A percentile compares a stretch with the other conserved stretches of the same genome.
phyloP scores from a whole-genome alignment of 37 sponge, comb jelly and placozoan genomes.

The Dysidea cf. avara region DNA sequence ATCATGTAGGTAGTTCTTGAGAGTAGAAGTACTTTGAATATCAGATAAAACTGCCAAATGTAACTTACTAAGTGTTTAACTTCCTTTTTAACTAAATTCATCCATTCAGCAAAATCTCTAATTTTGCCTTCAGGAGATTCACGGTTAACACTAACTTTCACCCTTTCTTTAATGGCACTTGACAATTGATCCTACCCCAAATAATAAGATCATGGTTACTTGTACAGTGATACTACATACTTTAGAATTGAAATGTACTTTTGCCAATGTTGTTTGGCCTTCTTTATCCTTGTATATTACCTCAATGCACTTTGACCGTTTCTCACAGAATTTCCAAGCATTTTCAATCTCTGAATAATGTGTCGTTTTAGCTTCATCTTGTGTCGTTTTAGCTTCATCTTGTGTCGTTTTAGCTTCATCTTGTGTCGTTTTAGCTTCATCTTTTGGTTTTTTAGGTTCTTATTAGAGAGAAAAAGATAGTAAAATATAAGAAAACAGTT shows the following conservation, averaged over 20 bases:
- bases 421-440: too few relatives aligned
- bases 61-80: neutral
- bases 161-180: too few relatives aligned
- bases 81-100: constrained; percentile 17
- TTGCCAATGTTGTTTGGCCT: constrained; percentile 25
- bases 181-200: too few relatives aligned
- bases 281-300: constrained; percentile 47
- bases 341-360: neutral
- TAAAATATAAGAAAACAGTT: too few relatives aligned
- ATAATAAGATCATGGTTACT: neutral
- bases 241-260: constrained; percentile 51
- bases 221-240: too few relatives aligned
- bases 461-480: too few relatives aligned
- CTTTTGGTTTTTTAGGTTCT: too few relatives aligned
- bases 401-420: too few relatives aligned
- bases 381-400: too few relatives aligned
- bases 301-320: constrained; percentile 48
- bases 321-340: constrained; percentile 50
- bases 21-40: constrained; percentile 8
- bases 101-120: constrained; percentile 54
- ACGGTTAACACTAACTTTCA: constrained; percentile 13
- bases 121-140: constrained; percentile 37
- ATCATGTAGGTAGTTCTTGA: constrained; percentile 15
- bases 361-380: too few relatives aligned
- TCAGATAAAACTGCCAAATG: constrained; percentile 7